Evolutionary conservation across 2,888 invertebrate genomes (phyloP), one percentile per base, ranked within the genome.

Genomic region (Drosophila monieri): DNA sequence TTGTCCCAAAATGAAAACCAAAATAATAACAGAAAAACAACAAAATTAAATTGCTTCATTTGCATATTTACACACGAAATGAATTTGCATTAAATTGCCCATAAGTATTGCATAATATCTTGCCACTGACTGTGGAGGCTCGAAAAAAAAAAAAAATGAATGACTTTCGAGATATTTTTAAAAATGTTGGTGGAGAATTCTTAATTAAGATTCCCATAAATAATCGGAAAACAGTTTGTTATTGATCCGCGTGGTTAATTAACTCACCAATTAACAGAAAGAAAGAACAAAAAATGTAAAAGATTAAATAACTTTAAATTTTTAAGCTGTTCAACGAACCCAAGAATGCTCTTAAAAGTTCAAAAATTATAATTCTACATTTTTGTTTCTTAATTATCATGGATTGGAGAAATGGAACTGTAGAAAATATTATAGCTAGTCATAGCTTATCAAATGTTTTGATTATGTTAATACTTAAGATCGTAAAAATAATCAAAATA

Each of bases 201-300:
- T 56, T 78, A 74, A 73, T 79, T 66, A 72, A 47, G 48, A 41
- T 37, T 1, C 47, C 58, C 76, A 76, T 74, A 76, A 76, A 69
- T 54, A 62, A 62, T 25, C 49, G 39, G 46, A 48, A 66, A 46
- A 64, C 47, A 53, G 49, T 54, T 77, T 77, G 58, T 21, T 57
- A 65, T 57, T 32, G 47, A 35, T 46, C 43, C 54, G 61, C 62
- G 47, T 48, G 48, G 67, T 37, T 69, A 69, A 69, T 69, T 62
- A 69, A 62, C 44, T 47, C 49, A n/a, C 23, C 39, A 12, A 27
- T 30, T 12, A 39, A 32, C 6, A 10, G 25, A 48, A 53, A 8
- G 12, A 62, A 46, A 25, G 46, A 35, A 62, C 30, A 12, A 64
- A 47, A 47, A 58, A 39, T 9, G n/a, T 14, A 39, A n/a, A 32